phyloP scores from a whole-genome alignment of 2,113 vertebrate species.

The Entelurus aequoreus region DNA sequence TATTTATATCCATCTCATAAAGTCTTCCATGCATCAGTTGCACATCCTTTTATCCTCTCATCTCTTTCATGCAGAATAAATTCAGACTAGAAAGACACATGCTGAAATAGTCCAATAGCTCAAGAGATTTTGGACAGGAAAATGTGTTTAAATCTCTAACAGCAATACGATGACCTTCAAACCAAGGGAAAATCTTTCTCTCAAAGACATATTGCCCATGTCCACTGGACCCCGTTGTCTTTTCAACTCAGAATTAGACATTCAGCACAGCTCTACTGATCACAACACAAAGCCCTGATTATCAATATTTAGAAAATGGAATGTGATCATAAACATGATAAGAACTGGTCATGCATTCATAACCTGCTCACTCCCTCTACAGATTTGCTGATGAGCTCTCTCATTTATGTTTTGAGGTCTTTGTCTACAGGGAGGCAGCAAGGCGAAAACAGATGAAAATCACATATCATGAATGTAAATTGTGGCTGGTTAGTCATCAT shows the following conservation, averaged over 20 bases:
- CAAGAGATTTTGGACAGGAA: constrained; percentile 20
- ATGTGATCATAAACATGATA: constrained; percentile 24
- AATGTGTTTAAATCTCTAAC: constrained; percentile 18
- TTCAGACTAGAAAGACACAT: constrained; percentile 18
- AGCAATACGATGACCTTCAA: constrained; percentile 21
- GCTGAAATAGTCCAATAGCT: constrained; percentile 28
- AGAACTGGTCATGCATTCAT: constrained; percentile 19
- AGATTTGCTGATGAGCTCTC: constrained; percentile 22
- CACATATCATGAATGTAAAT: constrained; percentile 18
- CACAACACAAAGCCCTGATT: constrained; percentile 12
- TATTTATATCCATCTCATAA: constrained; percentile 30
- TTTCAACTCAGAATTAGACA: constrained; percentile 18
- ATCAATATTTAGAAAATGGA: constrained; percentile 8
- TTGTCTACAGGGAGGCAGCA: not conserved
- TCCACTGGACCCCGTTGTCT: not conserved
- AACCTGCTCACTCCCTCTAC: constrained; percentile 21
- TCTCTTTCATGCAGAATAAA: constrained; percentile 22
- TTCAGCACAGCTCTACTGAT: constrained; percentile 9
- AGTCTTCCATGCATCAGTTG: constrained; percentile 14
- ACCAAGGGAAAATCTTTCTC: not conserved
- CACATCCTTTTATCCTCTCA: constrained; percentile 23
- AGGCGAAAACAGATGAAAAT: constrained; percentile 5
- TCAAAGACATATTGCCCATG: not conserved
- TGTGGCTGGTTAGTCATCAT: not conserved
- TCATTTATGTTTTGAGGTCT: not conserved